Evolutionary conservation across 2,888 invertebrate species (phyloP).

Genomic region (Philereme transversata): DNA sequence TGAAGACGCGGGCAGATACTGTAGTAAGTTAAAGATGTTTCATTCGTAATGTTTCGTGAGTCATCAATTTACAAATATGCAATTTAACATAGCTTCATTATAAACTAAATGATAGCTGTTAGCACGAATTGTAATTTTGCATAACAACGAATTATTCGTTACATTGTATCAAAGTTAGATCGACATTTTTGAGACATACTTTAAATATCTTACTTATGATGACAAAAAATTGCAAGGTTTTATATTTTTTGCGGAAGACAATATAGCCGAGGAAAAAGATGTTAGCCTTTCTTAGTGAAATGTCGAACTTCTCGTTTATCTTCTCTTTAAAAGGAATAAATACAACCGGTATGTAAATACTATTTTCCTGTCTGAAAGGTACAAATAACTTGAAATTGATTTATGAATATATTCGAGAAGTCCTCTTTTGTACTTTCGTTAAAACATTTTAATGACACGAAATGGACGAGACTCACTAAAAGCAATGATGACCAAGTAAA

Average conservation of each 20-base stretch:
- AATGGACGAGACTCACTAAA: too few species aligned
- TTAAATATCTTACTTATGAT: too few species aligned
- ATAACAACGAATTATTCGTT: conserved; percentile 18
- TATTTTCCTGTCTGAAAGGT: conserved; percentile 6
- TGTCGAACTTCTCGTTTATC: conserved; percentile 10
- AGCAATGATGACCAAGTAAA: too few species aligned
- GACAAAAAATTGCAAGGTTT: too few species aligned
- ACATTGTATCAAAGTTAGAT: too few species aligned
- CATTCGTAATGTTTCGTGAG: too few species aligned
- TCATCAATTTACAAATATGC: too few species aligned
- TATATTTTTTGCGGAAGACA: conserved; percentile 1
- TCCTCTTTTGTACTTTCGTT: not conserved
- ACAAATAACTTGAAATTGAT: not conserved
- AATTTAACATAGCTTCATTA: too few species aligned
- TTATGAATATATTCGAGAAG: not conserved
- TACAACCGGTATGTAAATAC: conserved; percentile 1
- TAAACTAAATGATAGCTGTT: not conserved
- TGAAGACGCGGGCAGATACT: too few species aligned
- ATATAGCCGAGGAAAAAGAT: not conserved
- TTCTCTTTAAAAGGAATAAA: conserved; percentile 2
- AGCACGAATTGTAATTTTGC: conserved; percentile 15
- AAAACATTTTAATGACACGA: too few species aligned
- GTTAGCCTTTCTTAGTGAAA: conserved; percentile 5
- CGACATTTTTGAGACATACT: too few species aligned
- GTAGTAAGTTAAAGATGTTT: too few species aligned